Evolutionary conservation across 2,113 vertebrate species (phyloP).

Genomic region (Malaclemys terrapin): DNA sequence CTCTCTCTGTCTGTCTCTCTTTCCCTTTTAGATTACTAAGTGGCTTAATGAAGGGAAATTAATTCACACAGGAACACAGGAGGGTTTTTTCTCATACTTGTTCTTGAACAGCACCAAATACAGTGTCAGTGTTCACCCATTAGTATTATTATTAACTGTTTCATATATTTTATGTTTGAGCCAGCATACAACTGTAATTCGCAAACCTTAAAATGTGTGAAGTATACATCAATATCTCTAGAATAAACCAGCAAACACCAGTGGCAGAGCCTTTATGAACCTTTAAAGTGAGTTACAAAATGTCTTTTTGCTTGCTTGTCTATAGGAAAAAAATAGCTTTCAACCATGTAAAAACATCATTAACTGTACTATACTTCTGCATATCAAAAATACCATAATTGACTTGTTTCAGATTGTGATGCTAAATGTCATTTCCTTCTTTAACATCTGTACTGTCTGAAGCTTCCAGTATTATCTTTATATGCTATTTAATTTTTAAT

Average conservation of each 20-base stretch:
- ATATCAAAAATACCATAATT: neutral
- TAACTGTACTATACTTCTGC: neutral
- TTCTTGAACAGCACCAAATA: neutral
- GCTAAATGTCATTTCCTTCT: neutral
- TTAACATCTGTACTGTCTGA: slow-evolving; percentile 9
- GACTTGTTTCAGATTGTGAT: slow-evolving; percentile 23
- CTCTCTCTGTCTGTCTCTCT: no score
- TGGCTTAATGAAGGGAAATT: neutral
- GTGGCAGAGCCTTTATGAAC: neutral
- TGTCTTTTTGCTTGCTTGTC: neutral
- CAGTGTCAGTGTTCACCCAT: neutral
- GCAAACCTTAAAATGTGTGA: neutral
- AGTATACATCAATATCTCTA: neutral
- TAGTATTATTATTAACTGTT: neutral
- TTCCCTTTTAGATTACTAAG: neutral
- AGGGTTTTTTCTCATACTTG: neutral
- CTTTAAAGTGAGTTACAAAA: slow-evolving; percentile 5
- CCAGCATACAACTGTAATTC: neutral
- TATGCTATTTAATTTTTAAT: slow-evolving; percentile 30
- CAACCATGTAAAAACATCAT: no score
- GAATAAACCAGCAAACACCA: neutral
- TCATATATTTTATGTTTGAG: neutral
- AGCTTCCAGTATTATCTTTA: neutral
- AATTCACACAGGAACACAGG: neutral
- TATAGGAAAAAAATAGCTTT: neutral